These are phyloP conservation scores for Delphinus delphis DNA, from an alignment of 2,113 vertebrate species.

Conservation along the genomic window DNA sequence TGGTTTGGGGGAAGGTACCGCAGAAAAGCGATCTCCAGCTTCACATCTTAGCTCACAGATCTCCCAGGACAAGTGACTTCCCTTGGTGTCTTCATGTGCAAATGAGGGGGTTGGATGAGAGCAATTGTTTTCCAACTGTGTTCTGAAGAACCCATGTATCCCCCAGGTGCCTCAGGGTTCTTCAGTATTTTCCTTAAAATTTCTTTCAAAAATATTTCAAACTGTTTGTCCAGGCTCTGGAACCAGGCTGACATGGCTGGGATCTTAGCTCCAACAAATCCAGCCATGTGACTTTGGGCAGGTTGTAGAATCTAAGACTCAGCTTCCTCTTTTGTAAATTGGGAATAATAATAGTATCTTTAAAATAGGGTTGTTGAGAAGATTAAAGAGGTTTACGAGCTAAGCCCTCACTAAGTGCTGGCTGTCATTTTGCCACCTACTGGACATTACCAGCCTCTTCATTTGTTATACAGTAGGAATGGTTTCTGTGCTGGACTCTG, in stretches of 20 bases:
- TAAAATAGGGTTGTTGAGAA: not conserved
- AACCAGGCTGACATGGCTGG: not conserved
- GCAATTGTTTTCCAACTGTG: not conserved
- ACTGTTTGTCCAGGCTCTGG: not conserved
- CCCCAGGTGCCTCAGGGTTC: not conserved
- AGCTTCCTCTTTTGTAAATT: not conserved
- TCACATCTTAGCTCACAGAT: not conserved
- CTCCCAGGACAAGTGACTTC: not conserved
- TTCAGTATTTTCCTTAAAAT: not conserved
- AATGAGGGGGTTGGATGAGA: not conserved
- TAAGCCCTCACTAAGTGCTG: not conserved
- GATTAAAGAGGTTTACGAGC: not conserved
- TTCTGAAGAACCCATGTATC: not conserved
- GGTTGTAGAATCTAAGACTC: not conserved
- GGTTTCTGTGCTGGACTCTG: not conserved
- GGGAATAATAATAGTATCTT: not conserved
- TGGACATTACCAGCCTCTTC: not conserved
- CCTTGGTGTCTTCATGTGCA: not conserved
- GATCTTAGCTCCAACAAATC: not conserved
- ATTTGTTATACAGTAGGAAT: not conserved
- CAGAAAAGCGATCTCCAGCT: not conserved
- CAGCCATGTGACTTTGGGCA: not conserved
- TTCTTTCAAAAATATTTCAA: not conserved
- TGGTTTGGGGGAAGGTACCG: not conserved
- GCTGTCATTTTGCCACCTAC: not conserved